These are phyloP conservation scores for Coecobrya sp. DNA, from an alignment of 2,888 invertebrate species.

Conservation along the genomic window DNA sequence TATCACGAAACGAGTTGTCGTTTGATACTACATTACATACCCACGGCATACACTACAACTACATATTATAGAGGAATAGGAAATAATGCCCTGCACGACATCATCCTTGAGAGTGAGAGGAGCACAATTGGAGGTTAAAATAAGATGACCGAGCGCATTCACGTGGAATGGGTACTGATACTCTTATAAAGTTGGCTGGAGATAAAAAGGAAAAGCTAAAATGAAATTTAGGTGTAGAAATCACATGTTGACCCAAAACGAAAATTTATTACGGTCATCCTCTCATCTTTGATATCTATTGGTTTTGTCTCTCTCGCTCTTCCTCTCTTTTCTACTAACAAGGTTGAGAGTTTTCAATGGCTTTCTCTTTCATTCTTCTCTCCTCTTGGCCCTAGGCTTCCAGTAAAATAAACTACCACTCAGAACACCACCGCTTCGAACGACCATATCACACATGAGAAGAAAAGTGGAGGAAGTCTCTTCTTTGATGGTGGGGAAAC, in stretches of 20 bases:
- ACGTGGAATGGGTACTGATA: constrained; percentile 76
- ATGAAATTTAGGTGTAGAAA: constrained; percentile 80
- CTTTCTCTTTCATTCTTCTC: constrained; percentile 65
- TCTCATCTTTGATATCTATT: constrained; percentile 82
- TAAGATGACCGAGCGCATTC: constrained; percentile 75
- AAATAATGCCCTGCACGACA: constrained; percentile 57
- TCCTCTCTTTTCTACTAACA: constrained; percentile 56
- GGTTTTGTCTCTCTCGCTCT: constrained; percentile 69
- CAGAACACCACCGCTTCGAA: neutral
- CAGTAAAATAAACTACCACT: constrained; percentile 56
- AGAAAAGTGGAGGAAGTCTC: constrained; percentile 32
- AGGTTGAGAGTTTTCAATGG: constrained; percentile 72
- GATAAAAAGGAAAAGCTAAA: constrained; percentile 75
- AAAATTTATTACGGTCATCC: constrained; percentile 80
- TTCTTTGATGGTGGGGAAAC: constrained; percentile 54
- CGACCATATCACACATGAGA: constrained; percentile 5
- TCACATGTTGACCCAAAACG: constrained; percentile 81
- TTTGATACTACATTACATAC: neutral
- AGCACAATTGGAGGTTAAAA: constrained; percentile 66
- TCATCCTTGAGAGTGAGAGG: constrained; percentile 44
- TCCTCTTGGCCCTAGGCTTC: constrained; percentile 73
- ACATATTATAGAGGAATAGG: neutral
- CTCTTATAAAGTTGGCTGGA: constrained; percentile 53
- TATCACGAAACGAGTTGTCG: constrained; percentile 43
- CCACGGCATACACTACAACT: neutral